Percentiles rank a stretch among this genome's conserved stretches.
Conservation (phyloP, 2,888 invertebrate species). For the Nephrotoma guestfalica region DNA sequence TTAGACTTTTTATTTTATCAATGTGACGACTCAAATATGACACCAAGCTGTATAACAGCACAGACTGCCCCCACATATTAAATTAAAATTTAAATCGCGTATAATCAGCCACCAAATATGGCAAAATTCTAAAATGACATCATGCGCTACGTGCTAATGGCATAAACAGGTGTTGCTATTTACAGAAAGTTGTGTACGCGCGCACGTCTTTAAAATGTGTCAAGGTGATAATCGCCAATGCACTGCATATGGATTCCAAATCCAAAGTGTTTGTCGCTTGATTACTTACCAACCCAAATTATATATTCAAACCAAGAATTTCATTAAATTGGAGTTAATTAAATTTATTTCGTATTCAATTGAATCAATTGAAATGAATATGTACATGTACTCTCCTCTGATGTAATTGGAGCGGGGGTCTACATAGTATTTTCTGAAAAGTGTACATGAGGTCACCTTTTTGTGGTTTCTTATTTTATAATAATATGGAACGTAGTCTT, state of each 20-base stretch:
- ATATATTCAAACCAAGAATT: background rate
- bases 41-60: background rate
- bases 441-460: background rate
- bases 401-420: background rate
- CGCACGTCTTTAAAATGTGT: background rate
- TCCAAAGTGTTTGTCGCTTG: background rate
- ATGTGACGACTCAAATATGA: background rate
- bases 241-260: background rate
- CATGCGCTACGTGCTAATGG: background rate
- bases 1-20: background rate
- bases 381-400: background rate
- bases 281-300: background rate
- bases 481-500: background rate
- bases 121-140: background rate
- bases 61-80: background rate
- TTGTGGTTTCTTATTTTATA: background rate
- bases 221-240: background rate
- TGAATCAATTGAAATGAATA: background rate
- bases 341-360: background rate
- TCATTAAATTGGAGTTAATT: background rate
- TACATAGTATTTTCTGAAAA: background rate
- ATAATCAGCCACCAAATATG: background rate
- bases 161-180: background rate
- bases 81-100: background rate
- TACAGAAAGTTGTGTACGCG: background rate